Conservation (phyloP, 2,797 vertebrate genomes). For the Poeciliopsis paucimaculata region DNA sequence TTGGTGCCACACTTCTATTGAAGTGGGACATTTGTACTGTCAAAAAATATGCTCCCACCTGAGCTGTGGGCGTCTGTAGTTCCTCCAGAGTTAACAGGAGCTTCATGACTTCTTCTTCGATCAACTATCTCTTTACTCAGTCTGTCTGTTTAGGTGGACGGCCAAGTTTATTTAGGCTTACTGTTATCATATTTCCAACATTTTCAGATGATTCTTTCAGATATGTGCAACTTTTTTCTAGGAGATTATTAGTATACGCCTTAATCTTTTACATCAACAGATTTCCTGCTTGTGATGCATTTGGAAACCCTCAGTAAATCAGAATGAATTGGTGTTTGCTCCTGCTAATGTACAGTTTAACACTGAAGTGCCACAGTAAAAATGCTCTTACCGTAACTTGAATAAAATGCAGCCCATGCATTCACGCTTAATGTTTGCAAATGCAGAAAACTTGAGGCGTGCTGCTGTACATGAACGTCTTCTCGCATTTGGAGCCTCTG, state of each 20-base stretch:
- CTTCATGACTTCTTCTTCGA: too few relatives aligned
- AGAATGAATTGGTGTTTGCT: background rate
- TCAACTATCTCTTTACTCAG: background rate
- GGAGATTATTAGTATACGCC: background rate
- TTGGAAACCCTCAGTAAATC: background rate
- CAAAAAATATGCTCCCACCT: background rate
- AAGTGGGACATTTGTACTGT: background rate
- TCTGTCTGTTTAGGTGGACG: background rate
- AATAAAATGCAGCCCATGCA: slow-evolving; percentile 1
- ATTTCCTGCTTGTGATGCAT: background rate
- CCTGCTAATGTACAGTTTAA: background rate
- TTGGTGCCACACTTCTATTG: background rate
- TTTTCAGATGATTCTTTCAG: background rate
- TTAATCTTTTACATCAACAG: background rate
- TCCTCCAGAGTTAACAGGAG: background rate
- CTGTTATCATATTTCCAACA: background rate
- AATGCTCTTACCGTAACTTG: background rate
- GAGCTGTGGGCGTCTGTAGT: background rate
- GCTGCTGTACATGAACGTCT: background rate
- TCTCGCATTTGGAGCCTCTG: background rate
- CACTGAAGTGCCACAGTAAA: background rate
- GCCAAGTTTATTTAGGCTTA: background rate
- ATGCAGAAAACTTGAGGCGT: background rate
- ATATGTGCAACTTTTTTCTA: background rate
- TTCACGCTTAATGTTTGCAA: background rate